Evolutionary conservation across 2,888 invertebrate genomes (phyloP).

Genomic region (Spilosoma lubricipeda): DNA sequence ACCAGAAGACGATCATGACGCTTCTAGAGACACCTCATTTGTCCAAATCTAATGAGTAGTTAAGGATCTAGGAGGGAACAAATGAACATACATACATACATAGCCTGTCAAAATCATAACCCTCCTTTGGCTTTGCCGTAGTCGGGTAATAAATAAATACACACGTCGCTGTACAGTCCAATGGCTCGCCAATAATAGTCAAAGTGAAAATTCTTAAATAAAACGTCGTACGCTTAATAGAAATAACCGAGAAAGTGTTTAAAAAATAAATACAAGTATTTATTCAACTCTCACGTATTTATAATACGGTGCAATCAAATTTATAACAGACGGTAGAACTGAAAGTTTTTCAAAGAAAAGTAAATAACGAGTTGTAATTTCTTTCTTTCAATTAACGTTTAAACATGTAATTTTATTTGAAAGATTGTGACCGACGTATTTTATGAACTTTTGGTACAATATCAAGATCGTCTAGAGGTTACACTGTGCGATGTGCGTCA

Average conservation of each 20-base stretch:
- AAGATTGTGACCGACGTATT: conserved; percentile 29
- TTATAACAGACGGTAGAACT: not conserved
- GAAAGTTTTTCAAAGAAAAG: conserved; percentile 17
- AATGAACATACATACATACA: no score
- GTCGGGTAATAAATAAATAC: no score
- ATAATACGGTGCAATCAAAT: conserved; percentile 8
- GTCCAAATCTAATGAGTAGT: no score
- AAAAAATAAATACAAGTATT: conserved; percentile 3
- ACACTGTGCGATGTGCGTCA: not conserved
- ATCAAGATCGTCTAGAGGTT: conserved; percentile 43
- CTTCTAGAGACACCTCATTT: no score
- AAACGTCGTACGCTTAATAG: not conserved
- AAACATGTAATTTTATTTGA: conserved; percentile 22
- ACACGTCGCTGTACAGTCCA: no score
- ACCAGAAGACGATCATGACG: no score
- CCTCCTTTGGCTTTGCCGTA: no score
- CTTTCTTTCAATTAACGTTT: conserved; percentile 28
- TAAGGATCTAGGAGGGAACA: no score
- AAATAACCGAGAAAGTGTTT: not conserved
- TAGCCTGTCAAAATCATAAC: no score
- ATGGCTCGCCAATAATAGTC: no score
- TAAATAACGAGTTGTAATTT: conserved; percentile 39
- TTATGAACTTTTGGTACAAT: conserved; percentile 18
- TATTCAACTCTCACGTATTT: not conserved
- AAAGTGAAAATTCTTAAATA: not conserved